Evolutionary conservation across 2,888 invertebrate genomes (phyloP), one percentile per base, ranked within the genome.

Genomic region (Ariolimax columbianus): DNA sequence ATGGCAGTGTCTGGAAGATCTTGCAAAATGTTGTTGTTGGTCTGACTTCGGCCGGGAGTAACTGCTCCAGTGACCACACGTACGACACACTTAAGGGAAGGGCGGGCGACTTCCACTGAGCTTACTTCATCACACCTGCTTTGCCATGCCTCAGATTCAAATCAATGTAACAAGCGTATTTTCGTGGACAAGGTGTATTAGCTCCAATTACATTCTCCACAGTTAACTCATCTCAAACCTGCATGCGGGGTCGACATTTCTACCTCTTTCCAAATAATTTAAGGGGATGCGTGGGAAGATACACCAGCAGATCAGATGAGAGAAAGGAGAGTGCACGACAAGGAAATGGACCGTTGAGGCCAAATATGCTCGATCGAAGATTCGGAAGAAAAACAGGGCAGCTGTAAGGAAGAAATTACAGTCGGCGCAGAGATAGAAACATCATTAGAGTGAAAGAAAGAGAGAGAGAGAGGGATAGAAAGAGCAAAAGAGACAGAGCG

Each of bases 401-500:
- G 19, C 11, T n/a, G 43, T 17, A n/a, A 26, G 23, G 38, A 36
- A 59, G 43, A 14, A 55, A 55, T 14, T 23, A 2, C 3, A 55
- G 2, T 23, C 55, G 19, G 17, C 17, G 17, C 19, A 19, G 55
- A 19, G 55, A 2, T 2, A 55, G 55, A 17, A n/a, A n/a, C n/a
- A 79, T 23, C n/a, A n/a, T n/a, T n/a, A 79, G 63, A 79, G 63
- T 59, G 63, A 80, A 43, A 26, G 70, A 43, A 23, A 70, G 70
- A 80, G 70, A 68, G 47, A 70, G 33, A 33, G 68, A 38, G 3
- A n/a, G 26, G 1, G 73, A 17, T 11, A 26, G 51, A 51, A 26
- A 72, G 51, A 70, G 81, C 30, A 9, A 19, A 23, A 1, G 33
- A 30, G 19, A 30, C n/a, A 26, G 26, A 38, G 26, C 7, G 40